Percentiles rank a stretch among this genome's conserved stretches.
These are phyloP conservation scores for Lamproptera curius DNA, from an alignment of 2,888 invertebrate genomes.

Conservation along the genomic window DNA sequence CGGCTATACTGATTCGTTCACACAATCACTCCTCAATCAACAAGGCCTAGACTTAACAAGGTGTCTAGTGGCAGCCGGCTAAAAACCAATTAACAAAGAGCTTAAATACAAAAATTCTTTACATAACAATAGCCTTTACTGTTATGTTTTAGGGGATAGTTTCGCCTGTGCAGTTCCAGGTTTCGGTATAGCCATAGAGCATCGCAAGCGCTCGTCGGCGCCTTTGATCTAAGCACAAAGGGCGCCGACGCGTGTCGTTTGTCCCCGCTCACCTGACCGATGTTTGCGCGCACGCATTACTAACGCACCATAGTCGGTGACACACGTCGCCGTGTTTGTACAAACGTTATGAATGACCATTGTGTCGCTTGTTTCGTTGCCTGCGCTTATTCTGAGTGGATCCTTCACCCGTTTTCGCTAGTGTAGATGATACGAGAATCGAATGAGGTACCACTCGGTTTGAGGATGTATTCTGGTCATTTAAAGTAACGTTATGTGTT, in stretches of 20 bases:
- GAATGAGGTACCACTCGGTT: too few relatives aligned
- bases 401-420: neutral
- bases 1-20: constrained; percentile 7
- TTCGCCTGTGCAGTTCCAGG: constrained; percentile 28
- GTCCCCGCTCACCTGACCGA: constrained; percentile 69
- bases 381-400: constrained; percentile 10
- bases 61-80: constrained; percentile 54
- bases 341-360: constrained; percentile 21
- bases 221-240: constrained; percentile 69
- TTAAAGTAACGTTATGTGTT: too few relatives aligned
- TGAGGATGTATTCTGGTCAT: too few relatives aligned
- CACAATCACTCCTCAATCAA: constrained; percentile 43
- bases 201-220: constrained; percentile 53
- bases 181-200: constrained; percentile 26
- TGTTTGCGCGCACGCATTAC: constrained; percentile 41
- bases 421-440: neutral
- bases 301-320: constrained; percentile 27
- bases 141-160: constrained; percentile 10
- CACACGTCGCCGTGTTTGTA: constrained; percentile 17
- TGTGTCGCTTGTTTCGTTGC: constrained; percentile 27
- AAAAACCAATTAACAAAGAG: neutral
- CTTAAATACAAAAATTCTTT: neutral
- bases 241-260: constrained; percentile 69
- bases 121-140: constrained; percentile 14
- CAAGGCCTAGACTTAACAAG: constrained; percentile 66